Base-by-base conservation (phyloP, 2,888 invertebrate genomes). In the Monopis laevigella region DNA sequence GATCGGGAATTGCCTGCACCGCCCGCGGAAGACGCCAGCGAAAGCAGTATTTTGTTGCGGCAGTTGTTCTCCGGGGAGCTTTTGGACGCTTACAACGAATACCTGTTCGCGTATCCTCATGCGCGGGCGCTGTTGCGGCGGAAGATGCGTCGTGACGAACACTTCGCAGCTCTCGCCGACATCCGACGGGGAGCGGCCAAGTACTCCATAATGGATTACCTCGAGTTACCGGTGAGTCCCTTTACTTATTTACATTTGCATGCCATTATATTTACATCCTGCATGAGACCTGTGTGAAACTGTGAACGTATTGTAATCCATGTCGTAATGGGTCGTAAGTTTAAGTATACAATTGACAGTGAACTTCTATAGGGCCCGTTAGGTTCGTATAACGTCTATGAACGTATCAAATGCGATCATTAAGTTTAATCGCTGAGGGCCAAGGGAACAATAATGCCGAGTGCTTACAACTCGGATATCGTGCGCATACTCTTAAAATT, bases 141-240 rank as follows among this genome's bases (percentile, higher is more conserved):
- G 46, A 86, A 88, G 57, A 70, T 77, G 47, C 82, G 84, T 11
- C 72, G 78, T 8, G 88, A 88, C 58, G 87, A 88, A 52, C 86
- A 88, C 56, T 86, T 88, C 58, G 77, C 84, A 51, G 86, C 87
- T 47, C 82, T 88, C 46, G 84, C 88, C 48, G 84, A 84, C 58
- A 82, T 88, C 52, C 77, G 86, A 45, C 82, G 84, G 53, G 87
- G 87, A 38, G 86, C 87, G 39, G 87, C 88, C 43, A 84, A 84
- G 56, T 78, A 86, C 62, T 84, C 84, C 43, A 82, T 88, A 40
- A 80, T 82, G 36, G 84, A 85, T 47, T 82, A 88, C 51, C 82
- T 88, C 48, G 84, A 86, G 61, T 65, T 88, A 64, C 88, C 88
- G 85, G 88, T 88, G 62, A 86, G 88, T 86, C 48, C 17, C 14